A percentile compares a stretch with the other conserved stretches of the same genome.
These are phyloP conservation scores for Zonotrichia leucophrys DNA, from an alignment of 2,113 vertebrate genomes.

Conservation along the genomic window DNA sequence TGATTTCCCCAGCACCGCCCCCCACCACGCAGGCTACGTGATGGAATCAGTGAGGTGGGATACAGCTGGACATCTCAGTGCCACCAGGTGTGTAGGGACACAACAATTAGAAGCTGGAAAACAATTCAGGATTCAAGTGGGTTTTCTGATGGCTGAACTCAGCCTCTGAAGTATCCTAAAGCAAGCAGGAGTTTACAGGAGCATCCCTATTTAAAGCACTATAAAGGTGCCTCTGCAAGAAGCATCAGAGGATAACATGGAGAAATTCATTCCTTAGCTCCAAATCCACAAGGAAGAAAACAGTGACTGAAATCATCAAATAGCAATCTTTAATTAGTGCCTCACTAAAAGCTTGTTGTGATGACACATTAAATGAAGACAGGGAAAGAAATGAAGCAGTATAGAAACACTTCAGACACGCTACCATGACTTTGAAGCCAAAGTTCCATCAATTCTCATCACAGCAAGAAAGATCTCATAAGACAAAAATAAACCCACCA, in stretches of 20 bases:
- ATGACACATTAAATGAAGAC: background rate
- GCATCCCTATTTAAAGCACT: background rate
- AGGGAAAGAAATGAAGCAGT: background rate
- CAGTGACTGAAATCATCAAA: background rate
- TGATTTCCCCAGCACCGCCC: background rate
- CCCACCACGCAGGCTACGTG: accelerated
- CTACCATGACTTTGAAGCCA: background rate
- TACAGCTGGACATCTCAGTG: background rate
- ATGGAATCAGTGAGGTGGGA: background rate
- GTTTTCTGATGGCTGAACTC: background rate
- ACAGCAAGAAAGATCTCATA: background rate
- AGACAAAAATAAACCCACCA: background rate
- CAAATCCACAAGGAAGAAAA: background rate
- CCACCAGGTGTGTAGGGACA: background rate
- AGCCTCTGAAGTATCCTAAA: background rate
- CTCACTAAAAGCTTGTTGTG: background rate
- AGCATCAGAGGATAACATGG: background rate
- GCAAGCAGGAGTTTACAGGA: background rate
- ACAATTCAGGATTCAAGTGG: background rate
- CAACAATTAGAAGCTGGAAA: background rate
- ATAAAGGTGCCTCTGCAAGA: background rate
- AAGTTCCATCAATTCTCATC: background rate
- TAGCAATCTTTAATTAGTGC: background rate
- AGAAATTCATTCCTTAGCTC: background rate
- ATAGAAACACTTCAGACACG: background rate